These are phyloP conservation scores for Salvelinus alpinus DNA, from an alignment of 2,113 vertebrate genomes.

Conservation along the genomic window DNA sequence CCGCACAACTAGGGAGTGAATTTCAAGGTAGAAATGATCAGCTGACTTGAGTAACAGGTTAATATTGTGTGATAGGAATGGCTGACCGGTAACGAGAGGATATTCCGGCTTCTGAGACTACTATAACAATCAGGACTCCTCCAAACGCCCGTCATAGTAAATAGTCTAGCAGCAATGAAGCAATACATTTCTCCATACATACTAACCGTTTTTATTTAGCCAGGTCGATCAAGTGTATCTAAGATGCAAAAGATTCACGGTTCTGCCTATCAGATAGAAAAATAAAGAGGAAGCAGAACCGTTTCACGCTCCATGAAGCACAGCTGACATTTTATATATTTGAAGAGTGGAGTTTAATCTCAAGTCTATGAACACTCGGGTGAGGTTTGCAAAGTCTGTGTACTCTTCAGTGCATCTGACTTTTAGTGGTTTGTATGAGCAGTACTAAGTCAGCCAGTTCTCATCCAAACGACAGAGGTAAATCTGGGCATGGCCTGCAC, in stretches of 20 bases:
- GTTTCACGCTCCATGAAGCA: background rate
- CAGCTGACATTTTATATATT: background rate
- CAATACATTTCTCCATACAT: slow-evolving; percentile 2
- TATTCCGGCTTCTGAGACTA: background rate
- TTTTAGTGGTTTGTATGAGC: background rate
- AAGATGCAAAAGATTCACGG: slow-evolving; percentile 75
- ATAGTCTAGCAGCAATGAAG: background rate
- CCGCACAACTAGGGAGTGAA: too few species aligned
- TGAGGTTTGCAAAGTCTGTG: slow-evolving; percentile 51
- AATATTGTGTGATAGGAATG: too few species aligned
- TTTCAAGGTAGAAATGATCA: background rate
- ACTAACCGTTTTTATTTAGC: slow-evolving; percentile 73
- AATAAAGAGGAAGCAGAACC: slow-evolving; percentile 65
- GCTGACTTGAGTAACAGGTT: background rate
- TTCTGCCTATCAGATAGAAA: slow-evolving; percentile 73
- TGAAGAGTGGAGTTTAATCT: background rate
- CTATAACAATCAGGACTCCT: background rate
- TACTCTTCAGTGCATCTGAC: slow-evolving; percentile 63
- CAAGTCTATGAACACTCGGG: background rate
- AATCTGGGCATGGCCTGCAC: slow-evolving; percentile 49
- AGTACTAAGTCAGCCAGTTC: background rate
- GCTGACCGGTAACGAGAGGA: background rate
- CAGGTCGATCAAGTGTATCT: slow-evolving; percentile 67
- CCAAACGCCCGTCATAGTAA: background rate
- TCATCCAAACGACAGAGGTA: slow-evolving; percentile 23